These are phyloP conservation scores for Drosophila hydei DNA, from an alignment of 1,140 invertebrate genomes.

Conservation along the genomic window DNA sequence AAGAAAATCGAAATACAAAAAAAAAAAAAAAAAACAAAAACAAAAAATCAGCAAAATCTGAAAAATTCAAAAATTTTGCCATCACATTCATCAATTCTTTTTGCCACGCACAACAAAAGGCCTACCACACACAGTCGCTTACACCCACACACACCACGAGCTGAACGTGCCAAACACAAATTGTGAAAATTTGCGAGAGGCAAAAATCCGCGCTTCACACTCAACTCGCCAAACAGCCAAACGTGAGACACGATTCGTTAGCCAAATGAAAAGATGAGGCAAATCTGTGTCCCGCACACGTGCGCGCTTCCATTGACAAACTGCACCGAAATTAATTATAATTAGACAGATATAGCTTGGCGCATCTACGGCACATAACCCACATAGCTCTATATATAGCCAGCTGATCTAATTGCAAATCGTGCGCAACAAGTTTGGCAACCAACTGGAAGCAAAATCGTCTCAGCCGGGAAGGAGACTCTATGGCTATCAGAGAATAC, in stretches of 20 bases:
- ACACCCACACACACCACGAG: not conserved
- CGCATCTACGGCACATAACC: too few relatives aligned
- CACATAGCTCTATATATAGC: too few relatives aligned
- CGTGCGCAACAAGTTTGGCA: too few relatives aligned
- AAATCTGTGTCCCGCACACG: not conserved
- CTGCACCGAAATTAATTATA: not conserved
- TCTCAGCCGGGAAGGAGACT: too few relatives aligned
- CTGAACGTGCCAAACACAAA: conserved; percentile 41
- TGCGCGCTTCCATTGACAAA: conserved; percentile 3
- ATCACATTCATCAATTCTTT: conserved; percentile 67
- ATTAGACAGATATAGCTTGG: not conserved
- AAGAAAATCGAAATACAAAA: not conserved
- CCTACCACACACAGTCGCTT: conserved; percentile 16
- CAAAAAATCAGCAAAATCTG: not conserved
- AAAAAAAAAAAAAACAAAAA: not conserved
- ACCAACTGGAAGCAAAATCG: too few relatives aligned
- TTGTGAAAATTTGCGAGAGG: not conserved
- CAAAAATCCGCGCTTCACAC: not conserved
- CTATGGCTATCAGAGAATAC: too few relatives aligned
- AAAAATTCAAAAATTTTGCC: conserved; percentile 33
- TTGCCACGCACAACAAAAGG: conserved; percentile 18
- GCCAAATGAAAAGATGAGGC: not conserved
- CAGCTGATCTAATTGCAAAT: too few relatives aligned
- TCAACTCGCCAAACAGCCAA: not conserved
- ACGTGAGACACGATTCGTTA: conserved; percentile 6